Conservation (phyloP, 35 echinoderm and acorn worm species). For the Amphiura filiformis region DNA sequence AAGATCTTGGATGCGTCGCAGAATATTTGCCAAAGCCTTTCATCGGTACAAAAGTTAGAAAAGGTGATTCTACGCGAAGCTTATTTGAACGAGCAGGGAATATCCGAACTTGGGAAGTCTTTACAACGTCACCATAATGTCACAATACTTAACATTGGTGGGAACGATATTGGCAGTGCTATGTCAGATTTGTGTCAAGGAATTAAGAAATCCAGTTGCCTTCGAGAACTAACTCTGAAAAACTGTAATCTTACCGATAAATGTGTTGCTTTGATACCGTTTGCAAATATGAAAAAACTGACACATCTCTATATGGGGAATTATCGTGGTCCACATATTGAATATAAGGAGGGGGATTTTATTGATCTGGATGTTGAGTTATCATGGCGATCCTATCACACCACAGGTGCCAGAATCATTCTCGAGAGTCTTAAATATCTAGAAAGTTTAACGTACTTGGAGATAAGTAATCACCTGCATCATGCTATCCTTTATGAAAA, state of each 20-base stretch:
- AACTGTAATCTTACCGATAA: background rate
- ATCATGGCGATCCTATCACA: background rate
- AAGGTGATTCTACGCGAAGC: background rate
- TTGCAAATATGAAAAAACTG: background rate
- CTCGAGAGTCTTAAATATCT: background rate
- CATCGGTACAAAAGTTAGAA: background rate
- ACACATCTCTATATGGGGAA: background rate
- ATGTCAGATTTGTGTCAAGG: background rate
- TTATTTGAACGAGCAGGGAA: background rate
- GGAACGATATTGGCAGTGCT: background rate
- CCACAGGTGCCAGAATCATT: background rate
- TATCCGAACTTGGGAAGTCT: background rate
- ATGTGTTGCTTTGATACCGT: background rate
- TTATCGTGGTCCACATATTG: background rate
- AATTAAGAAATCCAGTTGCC: background rate
- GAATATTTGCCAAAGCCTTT: background rate
- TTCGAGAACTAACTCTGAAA: background rate
- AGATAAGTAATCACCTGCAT: too few species aligned
- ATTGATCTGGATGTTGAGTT: background rate
- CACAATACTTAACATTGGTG: background rate
- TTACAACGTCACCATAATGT: background rate
- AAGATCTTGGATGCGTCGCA: background rate
- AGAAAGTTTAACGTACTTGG: background rate
- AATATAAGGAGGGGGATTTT: background rate
- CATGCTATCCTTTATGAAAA: too few species aligned